Evolutionary conservation across 2,888 invertebrate species (phyloP).

Genomic region (Heliconius erato): DNA sequence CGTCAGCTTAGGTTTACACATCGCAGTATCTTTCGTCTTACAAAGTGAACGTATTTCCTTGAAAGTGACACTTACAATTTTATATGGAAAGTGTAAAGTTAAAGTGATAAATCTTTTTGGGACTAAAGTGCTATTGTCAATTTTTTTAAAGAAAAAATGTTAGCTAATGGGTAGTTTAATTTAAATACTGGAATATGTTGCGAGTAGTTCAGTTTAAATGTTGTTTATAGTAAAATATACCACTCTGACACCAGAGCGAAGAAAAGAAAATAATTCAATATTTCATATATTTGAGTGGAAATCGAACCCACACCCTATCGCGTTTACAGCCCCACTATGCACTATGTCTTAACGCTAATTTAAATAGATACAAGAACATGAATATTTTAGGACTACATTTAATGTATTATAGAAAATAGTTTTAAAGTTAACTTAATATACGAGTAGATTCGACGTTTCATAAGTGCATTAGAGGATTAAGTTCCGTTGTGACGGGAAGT

Average conservation of each 20-base stretch:
- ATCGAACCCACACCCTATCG: too few species aligned
- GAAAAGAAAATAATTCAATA: too few species aligned
- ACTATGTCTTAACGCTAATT: too few species aligned
- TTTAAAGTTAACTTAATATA: not conserved
- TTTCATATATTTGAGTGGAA: not conserved
- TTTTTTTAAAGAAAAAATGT: not conserved
- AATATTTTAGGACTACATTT: not conserved
- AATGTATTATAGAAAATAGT: not conserved
- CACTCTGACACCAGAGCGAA: too few species aligned
- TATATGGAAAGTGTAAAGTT: conserved; percentile 7
- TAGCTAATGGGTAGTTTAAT: not conserved
- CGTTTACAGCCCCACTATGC: too few species aligned
- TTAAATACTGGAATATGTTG: not conserved
- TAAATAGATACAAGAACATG: too few species aligned
- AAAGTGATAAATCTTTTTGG: not conserved
- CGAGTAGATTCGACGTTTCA: not conserved
- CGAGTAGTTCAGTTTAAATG: not conserved
- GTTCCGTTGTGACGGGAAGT: conserved; percentile 32
- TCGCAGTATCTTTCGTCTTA: conserved; percentile 1
- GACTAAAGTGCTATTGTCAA: conserved; percentile 18
- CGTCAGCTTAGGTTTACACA: conserved; percentile 3
- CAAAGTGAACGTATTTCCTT: conserved; percentile 24
- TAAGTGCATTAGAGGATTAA: conserved; percentile 27
- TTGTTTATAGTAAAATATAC: not conserved
- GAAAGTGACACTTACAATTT: conserved; percentile 3